Percentiles rank a stretch among this genome's conserved stretches.
phyloP scores from a whole-genome alignment of 2,888 invertebrate species.

The Apeira syringaria region DNA sequence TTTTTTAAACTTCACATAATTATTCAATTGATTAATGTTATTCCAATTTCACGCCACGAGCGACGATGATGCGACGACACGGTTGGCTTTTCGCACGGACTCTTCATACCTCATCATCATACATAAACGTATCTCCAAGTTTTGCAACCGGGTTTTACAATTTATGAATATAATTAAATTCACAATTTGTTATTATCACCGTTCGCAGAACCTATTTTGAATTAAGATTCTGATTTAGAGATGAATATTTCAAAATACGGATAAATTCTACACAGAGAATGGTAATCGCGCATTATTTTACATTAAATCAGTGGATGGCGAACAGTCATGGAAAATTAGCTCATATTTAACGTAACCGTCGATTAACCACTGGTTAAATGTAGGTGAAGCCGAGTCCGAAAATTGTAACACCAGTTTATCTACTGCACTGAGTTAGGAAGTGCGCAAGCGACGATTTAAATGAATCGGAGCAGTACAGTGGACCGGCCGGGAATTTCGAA shows the following conservation, averaged over 20 bases:
- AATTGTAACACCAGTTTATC: neutral
- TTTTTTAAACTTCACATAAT: too few species aligned
- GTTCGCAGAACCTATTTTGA: conserved; percentile 5
- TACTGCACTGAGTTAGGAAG: conserved; percentile 6
- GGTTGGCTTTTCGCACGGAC: too few species aligned
- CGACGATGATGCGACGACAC: too few species aligned
- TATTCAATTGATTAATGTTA: too few species aligned
- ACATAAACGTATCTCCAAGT: too few species aligned
- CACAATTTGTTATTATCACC: neutral
- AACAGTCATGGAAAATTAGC: neutral
- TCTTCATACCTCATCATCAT: too few species aligned
- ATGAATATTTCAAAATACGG: conserved; percentile 8
- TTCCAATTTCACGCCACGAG: too few species aligned
- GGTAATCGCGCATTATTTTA: neutral
- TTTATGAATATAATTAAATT: neutral
- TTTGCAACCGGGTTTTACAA: neutral
- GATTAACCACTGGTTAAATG: neutral
- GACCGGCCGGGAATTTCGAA: conserved; percentile 14
- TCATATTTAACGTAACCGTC: neutral
- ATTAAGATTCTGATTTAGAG: conserved; percentile 7
- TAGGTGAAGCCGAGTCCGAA: neutral
- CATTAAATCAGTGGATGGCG: neutral
- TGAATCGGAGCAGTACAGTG: conserved; percentile 7
- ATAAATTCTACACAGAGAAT: conserved; percentile 3
- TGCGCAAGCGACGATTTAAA: conserved; percentile 5